These are phyloP conservation scores for Ranitomeya imitator DNA, from an alignment of 2,113 vertebrate genomes.

Conservation along the genomic window DNA sequence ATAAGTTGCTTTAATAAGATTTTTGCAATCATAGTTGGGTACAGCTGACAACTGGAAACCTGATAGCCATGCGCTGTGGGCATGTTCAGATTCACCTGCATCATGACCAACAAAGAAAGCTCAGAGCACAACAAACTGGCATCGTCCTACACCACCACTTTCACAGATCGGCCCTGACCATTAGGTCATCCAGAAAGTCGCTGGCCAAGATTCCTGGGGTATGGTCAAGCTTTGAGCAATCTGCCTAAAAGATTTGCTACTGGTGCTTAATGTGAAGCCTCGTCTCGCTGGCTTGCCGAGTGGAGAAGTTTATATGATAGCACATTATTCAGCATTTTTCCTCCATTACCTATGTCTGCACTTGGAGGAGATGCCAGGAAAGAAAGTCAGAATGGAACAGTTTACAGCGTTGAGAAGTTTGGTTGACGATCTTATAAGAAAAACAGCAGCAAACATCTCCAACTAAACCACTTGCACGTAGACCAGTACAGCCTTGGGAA, in stretches of 20 bases:
- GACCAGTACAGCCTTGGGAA: neutral
- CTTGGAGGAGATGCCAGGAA: neutral
- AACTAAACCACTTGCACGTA: neutral
- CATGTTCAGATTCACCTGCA: neutral
- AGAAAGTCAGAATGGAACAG: neutral
- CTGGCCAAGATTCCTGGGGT: neutral
- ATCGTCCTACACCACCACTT: neutral
- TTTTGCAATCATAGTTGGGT: no score
- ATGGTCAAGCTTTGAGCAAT: neutral
- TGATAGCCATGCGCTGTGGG: no score
- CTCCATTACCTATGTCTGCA: neutral
- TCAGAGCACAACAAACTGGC: neutral
- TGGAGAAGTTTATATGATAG: neutral
- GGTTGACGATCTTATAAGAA: neutral
- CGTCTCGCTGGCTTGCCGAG: neutral
- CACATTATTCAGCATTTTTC: neutral
- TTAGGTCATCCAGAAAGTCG: neutral
- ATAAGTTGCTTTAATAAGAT: no score
- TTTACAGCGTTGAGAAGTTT: neutral
- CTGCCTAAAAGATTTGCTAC: no score
- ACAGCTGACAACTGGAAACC: no score
- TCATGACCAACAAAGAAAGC: neutral
- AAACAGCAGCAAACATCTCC: neutral
- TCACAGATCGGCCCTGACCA: neutral
- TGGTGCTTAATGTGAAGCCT: neutral